phyloP scores from a whole-genome alignment of 2,113 vertebrate species.

The Thymallus thymallus region DNA sequence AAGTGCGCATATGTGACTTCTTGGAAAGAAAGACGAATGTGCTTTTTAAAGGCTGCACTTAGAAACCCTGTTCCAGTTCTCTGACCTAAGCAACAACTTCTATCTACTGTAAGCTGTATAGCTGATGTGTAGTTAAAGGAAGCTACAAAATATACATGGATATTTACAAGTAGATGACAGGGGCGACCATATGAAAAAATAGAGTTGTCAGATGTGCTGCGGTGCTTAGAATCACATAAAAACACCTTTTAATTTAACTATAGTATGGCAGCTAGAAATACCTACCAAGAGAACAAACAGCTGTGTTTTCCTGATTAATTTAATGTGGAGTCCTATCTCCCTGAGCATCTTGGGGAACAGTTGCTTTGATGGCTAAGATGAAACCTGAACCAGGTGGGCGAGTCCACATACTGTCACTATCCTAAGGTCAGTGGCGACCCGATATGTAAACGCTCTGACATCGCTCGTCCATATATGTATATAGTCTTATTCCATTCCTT shows the following conservation, averaged over 20 bases:
- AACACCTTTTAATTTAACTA: constrained; percentile 11
- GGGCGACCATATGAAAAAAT: constrained; percentile 65
- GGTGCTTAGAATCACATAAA: constrained; percentile 36
- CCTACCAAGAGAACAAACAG: neutral
- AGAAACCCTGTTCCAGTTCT: neutral
- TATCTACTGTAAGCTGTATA: neutral
- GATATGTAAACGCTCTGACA: too few relatives aligned
- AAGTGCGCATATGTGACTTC: neutral
- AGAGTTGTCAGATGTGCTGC: constrained; percentile 47
- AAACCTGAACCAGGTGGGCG: neutral
- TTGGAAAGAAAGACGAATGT: constrained; percentile 33
- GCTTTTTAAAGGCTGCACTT: constrained; percentile 16
- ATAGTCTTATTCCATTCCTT: too few relatives aligned
- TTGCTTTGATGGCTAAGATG: neutral
- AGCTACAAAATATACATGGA: constrained; percentile 65
- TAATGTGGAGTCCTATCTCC: neutral
- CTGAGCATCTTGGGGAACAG: neutral
- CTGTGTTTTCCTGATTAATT: neutral
- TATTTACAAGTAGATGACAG: constrained; percentile 64
- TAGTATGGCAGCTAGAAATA: neutral
- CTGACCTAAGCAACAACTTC: neutral
- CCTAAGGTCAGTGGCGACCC: too few relatives aligned
- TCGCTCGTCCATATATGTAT: too few relatives aligned
- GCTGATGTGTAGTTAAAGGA: constrained; percentile 32
- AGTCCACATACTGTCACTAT: neutral